Base-by-base conservation (phyloP, 2,797 vertebrate species). In the Poecilia velifera region DNA sequence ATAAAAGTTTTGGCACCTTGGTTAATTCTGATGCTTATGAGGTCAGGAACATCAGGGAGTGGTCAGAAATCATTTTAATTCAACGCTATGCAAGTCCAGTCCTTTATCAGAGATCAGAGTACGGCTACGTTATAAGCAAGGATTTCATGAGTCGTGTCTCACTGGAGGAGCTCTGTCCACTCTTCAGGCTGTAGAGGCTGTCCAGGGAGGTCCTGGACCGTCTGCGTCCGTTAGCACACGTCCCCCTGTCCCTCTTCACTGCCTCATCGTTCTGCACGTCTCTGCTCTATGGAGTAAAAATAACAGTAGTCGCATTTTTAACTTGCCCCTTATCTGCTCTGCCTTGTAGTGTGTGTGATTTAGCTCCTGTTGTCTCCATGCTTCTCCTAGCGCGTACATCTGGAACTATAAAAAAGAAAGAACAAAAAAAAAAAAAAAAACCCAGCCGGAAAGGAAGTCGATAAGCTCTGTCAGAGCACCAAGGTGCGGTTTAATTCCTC, bases 101-200 rank as follows among this genome's bases (percentile, higher is more conserved):
- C 34, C 8, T 9, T 20, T 10, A 36, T 18, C 34, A 36, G 16
- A 36, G 34, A 39, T 9, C 34, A 36, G 16, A 36, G 34, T 8
- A 9, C 31, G 0, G 6, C 4, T 31, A 28, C 76, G 86, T 78
- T 78, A 8, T 14, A 62, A 62, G 25, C 53, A n/a, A 12, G 55
- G 55, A 59, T 14, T 59, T n/a, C 81, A 72, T 87, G 73, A 86
- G 83, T 76, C 28, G 82, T 76, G 49, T 72, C 97, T 98, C 97
- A 98, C 98, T 98, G 81, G 97, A 97, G 78, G 97, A 97, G 90
- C 97, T 98, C 87, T 95, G 96, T 73, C 96, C 95, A 77, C 97
- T 97, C 82, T 95, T 95, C 36, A 96, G 92, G 89, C 98, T 98
- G 71, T 96, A 97, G 76, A 99, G 95, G 87, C 97, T 99, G 88